Evolutionary conservation across 2,113 vertebrate species (phyloP), one percentile per base, ranked within the genome.

Genomic region (Amia ocellicauda): DNA sequence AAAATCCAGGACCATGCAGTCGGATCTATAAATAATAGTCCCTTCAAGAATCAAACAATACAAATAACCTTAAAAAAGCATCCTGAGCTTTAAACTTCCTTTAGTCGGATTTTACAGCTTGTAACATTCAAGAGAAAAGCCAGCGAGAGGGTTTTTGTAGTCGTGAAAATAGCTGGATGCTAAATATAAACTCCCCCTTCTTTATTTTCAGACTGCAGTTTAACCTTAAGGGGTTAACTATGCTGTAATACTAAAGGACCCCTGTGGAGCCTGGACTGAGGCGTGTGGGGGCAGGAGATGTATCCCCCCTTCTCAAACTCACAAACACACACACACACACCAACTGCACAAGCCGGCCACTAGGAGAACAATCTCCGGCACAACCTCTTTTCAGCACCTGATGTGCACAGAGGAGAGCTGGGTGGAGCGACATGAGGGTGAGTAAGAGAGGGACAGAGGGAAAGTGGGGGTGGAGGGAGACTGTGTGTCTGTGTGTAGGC

Each of bases 341-440:
- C 60, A 49, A 19, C 59, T 56, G 50, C 60, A 43, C 51, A 13
- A 3, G 19, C 11, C 10, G 23, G 19, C n/a, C 63, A 50, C 23
- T 40, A 14, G 23, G 29, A 19, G 14, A 27, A 60, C 50, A 45
- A 43, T 58, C n/a, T 60, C 36, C 51, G 31, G 31, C 66, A 47
- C 23, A 41, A 69, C 64, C 78, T 65, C 68, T n/a, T 49, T 41
- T 78, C 80, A 82, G 84, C 78, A 90, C 85, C 84, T 90, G 80
- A 83, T 73, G 68, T 1, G 69, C 79, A 74, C 68, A 81, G 81
- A 89, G 64, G n/a, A n/a, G 71, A 72, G 58, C 53, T 69, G 84
- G 88, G 87, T 86, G 88, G 75, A 78, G 73, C 78, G 58, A 66
- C 61, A 58, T 57, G 61, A 16, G 45, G 61, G 24, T 29, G 68